Base-by-base conservation (phyloP, 2,113 vertebrate genomes). In the Ptilorrhoa leucosticta region DNA sequence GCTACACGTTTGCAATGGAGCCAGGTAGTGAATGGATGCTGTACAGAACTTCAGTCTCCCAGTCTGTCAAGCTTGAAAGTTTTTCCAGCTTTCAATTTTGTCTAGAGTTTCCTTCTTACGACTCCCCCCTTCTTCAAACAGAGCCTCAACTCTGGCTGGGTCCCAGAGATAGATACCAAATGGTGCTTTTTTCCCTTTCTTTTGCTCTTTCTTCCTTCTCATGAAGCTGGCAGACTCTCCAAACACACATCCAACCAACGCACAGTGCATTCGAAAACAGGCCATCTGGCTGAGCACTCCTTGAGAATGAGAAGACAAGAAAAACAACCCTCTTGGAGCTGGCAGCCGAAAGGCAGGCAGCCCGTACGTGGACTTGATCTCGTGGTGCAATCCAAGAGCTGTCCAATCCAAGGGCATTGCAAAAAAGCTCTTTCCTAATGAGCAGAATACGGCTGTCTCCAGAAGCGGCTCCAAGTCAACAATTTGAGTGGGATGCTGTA, bases 191-290 rank as follows among this genome's bases (percentile, higher is more conserved):
- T 95, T 95, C 89, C 90, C 89, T 97, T 97, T 97, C 96, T 97
- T 97, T 97, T 97, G 97, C 97, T 97, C 97, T 96, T 97, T 97
- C 97, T 97, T 97, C 96, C 97, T 97, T 95, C 96, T 97, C 80
- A 24, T 96, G 92, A 96, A 97, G 95, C 96, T 97, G 97, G 97
- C 97, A 97, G 96, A 96, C 96, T 94, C 97, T 97, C 95, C 94
- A 97, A 97, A 90, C 97, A 97, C 97, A 97, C 93, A 97, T 97
- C 97, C 97, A 97, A 97, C 97, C 97, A 97, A 97, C 97, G 97
- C 97, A 97, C 96, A 96, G 96, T 92, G 96, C 97, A 95, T 97
- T 97, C 93, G 42, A 97, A 97, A 96, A 97, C 96, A 96, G 96
- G 92, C 97, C 97, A 97, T 97, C 97, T 97, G 97, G 97, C 97